Conservation (phyloP, 2,113 vertebrate species). For the Jaculus jaculus region DNA sequence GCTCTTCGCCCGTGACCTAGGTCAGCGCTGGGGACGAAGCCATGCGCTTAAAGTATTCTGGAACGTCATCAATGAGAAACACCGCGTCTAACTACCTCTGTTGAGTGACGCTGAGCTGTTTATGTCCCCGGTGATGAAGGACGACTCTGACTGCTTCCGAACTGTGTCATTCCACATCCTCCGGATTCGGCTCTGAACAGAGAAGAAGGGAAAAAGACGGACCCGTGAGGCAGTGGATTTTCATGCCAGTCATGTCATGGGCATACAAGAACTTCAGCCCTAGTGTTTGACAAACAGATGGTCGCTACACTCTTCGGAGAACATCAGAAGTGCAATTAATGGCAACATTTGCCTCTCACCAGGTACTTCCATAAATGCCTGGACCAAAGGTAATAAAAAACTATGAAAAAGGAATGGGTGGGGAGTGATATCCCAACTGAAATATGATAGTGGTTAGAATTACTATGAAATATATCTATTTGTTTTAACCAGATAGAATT, state of each 20-base stretch:
- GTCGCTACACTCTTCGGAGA: background rate
- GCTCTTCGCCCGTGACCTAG: slow-evolving; percentile 38
- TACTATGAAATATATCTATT: background rate
- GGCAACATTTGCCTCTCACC: background rate
- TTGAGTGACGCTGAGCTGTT: slow-evolving; percentile 99
- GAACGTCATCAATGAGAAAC: slow-evolving; percentile 78
- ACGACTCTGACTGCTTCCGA: slow-evolving; percentile 98
- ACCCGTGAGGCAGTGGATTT: background rate
- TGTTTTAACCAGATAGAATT: background rate
- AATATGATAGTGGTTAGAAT: background rate
- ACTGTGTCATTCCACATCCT: slow-evolving; percentile 99
- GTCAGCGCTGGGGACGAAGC: slow-evolving; percentile 53
- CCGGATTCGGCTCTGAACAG: slow-evolving; percentile 95
- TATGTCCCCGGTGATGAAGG: slow-evolving; percentile 99
- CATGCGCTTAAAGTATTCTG: slow-evolving; percentile 65
- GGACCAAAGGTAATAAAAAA: background rate
- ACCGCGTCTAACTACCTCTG: slow-evolving; percentile 93
- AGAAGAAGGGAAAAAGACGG: background rate
- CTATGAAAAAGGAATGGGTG: slow-evolving; percentile 18
- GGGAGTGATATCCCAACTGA: background rate
- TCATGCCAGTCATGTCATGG: background rate
- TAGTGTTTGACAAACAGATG: background rate
- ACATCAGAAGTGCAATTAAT: slow-evolving; percentile 27
- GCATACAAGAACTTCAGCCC: background rate
- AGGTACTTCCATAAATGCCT: background rate